Percentiles rank a stretch among this genome's conserved stretches.
Conservation (phyloP, 1,140 invertebrate species). For the Trichomalopsis sarcophagae region DNA sequence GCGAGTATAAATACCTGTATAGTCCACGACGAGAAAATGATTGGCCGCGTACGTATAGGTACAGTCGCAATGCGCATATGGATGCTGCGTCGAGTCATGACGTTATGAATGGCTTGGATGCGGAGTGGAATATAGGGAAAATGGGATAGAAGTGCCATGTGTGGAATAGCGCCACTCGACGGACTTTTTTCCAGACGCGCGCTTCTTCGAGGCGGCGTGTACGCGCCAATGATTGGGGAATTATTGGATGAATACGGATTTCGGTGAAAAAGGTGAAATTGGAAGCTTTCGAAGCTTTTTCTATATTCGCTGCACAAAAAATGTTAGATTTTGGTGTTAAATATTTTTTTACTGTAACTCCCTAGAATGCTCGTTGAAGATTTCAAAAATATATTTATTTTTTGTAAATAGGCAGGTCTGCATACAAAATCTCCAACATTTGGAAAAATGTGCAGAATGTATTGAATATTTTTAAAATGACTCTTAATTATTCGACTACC, state of each 20-base stretch:
- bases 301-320: no score
- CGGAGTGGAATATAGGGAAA: not conserved
- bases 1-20: slow-evolving; percentile 2
- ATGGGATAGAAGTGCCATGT: not conserved
- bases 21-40: slow-evolving; percentile 9
- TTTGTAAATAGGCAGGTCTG: no score
- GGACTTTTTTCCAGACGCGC: not conserved
- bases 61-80: not conserved
- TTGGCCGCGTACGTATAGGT: not conserved
- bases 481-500: no score
- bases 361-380: no score
- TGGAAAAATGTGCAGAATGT: no score
- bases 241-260: not conserved
- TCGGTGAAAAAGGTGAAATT: not conserved
- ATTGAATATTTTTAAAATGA: no score
- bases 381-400: no score
- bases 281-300: not conserved
- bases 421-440: no score
- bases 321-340: no score
- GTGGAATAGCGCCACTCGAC: not conserved
- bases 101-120: slow-evolving; percentile 7
- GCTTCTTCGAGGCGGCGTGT: not conserved
- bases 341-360: no score
- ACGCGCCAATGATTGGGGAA: no score
- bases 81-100: not conserved